Evolutionary conservation across 2,888 invertebrate species (phyloP), one percentile per base, ranked within the genome.

Genomic region (Bellardia pandia): DNA sequence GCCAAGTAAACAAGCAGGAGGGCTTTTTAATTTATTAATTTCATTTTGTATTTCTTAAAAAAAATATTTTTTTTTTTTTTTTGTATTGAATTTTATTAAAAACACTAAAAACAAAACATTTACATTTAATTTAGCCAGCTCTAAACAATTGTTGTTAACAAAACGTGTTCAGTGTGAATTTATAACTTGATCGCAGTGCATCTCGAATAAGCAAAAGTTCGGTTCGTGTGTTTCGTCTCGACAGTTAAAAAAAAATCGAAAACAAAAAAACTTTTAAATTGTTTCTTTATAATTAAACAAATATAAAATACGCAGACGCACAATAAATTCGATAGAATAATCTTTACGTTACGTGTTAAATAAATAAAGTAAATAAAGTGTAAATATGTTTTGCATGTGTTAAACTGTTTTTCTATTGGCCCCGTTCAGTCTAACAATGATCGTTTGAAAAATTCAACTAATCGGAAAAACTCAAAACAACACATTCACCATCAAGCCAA

Each of bases 381-480:
- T 60, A 62, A 60, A 69, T 69, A 30, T 33, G 60, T 68, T 82
- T 82, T 75, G 66, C 75, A 75, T 68, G 85, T 85, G 74, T 79
- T 76, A 69, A 85, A 76, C 69, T 85, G 75, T 64, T 77, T 85
- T 87, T 77, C 87, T 87, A 87, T 87, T 87, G 87, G 87, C 85
- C 81, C 87, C 87, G 87, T 75, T 74, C 16, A 87, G 85, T 85
- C 87, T 87, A 85, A 87, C 81, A 78, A 85, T 69, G 85, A 85
- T 85, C 87, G 87, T 87, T 87, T 78, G 78, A 87, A 85, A 85
- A 71, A 62, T 85, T 68, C 81, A 87, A 87, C 87, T 87, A 87
- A 87, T 87, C 87, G 85, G 85, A 85, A 75, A 83, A 82, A 78
- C 37, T 62, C 23, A 62, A 37, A 68, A 45, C 82, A 77, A 80